Evolutionary conservation across 2,888 invertebrate genomes (phyloP).

Genomic region (Tiliacea citrago): DNA sequence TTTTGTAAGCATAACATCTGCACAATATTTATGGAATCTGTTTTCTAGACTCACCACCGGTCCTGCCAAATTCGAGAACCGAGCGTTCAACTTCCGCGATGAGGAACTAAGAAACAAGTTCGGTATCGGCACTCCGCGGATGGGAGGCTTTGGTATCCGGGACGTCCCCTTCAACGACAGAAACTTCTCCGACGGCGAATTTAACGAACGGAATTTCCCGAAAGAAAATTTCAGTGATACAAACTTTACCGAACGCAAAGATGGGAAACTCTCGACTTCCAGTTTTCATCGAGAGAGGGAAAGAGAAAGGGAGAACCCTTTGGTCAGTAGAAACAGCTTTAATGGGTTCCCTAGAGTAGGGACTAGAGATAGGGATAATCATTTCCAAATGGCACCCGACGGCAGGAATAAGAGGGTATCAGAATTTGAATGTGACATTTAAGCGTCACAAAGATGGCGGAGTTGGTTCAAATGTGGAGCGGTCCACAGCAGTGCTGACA

Average conservation of each 20-base stretch:
- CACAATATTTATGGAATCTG: slow-evolving; percentile 6
- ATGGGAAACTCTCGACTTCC: slow-evolving; percentile 87
- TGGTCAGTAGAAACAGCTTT: slow-evolving; percentile 89
- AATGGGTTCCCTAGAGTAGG: slow-evolving; percentile 87
- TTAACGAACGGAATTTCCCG: slow-evolving; percentile 83
- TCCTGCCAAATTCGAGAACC: slow-evolving; percentile 84
- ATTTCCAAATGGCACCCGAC: slow-evolving; percentile 86
- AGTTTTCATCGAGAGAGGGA: slow-evolving; percentile 88
- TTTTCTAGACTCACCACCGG: slow-evolving; percentile 81
- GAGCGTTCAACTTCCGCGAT: slow-evolving; percentile 85
- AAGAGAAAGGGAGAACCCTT: slow-evolving; percentile 81
- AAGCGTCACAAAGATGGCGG: slow-evolving; percentile 36
- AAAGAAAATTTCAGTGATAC: slow-evolving; percentile 83
- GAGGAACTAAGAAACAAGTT: slow-evolving; percentile 86
- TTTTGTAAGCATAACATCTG: background rate
- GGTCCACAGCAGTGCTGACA: slow-evolving; percentile 2
- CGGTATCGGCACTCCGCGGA: slow-evolving; percentile 85
- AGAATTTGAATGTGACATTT: slow-evolving; percentile 92
- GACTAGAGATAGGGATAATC: slow-evolving; percentile 83
- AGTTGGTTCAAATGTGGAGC: slow-evolving; percentile 21
- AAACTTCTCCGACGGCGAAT: slow-evolving; percentile 85
- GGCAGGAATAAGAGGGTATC: slow-evolving; percentile 91
- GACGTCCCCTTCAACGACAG: slow-evolving; percentile 86
- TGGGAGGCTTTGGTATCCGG: slow-evolving; percentile 89
- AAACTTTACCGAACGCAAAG: slow-evolving; percentile 83